Percentiles rank a stretch among this genome's conserved stretches.
Conservation (phyloP, 92 coral and sea anemone species). For the Parazoanthus atlanticus region DNA sequence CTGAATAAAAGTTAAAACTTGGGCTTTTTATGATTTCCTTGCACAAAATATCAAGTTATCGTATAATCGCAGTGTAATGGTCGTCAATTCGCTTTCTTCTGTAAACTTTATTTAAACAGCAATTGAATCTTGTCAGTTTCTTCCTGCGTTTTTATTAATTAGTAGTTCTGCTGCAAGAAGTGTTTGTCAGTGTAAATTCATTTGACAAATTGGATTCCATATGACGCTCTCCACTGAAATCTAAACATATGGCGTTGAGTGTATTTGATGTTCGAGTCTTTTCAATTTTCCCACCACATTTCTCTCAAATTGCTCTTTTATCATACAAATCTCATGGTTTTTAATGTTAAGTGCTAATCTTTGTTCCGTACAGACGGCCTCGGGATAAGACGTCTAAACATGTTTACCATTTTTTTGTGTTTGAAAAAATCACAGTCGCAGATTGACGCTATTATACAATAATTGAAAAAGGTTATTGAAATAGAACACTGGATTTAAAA, state of each 20-base stretch:
- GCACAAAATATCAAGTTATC: too few relatives aligned
- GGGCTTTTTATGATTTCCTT: too few relatives aligned
- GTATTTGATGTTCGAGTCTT: neutral
- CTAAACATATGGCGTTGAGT: neutral
- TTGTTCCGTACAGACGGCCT: too few relatives aligned
- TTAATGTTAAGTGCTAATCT: neutral
- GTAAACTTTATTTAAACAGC: neutral
- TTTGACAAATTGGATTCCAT: neutral
- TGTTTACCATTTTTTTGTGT: neutral
- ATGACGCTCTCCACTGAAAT: neutral
- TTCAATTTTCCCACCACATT: neutral
- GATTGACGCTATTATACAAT: neutral
- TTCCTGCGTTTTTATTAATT: neutral
- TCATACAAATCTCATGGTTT: neutral
- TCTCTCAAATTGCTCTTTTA: too few relatives aligned
- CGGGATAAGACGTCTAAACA: neutral
- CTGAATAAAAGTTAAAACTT: too few relatives aligned
- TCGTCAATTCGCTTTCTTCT: too few relatives aligned
- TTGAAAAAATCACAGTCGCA: neutral
- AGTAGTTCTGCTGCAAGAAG: neutral
- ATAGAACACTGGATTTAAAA: neutral
- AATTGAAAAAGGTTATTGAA: neutral
- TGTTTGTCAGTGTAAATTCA: neutral
- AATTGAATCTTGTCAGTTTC: neutral
- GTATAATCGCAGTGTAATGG: too few relatives aligned